Percentiles rank a stretch among this genome's conserved stretches.
These are phyloP conservation scores for Ectemnius continuus DNA, from an alignment of 2,888 invertebrate species.

Conservation along the genomic window DNA sequence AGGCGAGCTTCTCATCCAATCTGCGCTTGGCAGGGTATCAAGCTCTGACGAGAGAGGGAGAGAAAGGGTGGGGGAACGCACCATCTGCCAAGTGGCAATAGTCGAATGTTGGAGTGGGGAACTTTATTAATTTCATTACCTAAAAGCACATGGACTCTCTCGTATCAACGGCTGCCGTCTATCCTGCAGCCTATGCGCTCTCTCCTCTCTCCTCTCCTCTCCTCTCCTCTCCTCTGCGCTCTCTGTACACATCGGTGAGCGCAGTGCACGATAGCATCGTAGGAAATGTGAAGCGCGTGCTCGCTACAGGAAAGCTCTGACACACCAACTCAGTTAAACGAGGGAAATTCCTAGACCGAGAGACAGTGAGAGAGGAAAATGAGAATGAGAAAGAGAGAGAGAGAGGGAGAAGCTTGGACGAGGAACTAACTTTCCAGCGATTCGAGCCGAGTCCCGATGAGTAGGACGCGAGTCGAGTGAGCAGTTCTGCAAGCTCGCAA, in stretches of 20 bases:
- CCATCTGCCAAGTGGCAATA: conserved; percentile 27
- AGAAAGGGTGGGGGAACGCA: neutral
- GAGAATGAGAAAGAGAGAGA: neutral
- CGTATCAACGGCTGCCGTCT: conserved; percentile 12
- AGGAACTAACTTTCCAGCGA: conserved; percentile 43
- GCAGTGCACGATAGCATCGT: neutral
- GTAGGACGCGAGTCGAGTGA: neutral
- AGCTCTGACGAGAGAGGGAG: conserved; percentile 13
- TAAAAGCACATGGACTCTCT: conserved; percentile 46
- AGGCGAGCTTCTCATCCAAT: conserved; percentile 36
- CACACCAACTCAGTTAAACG: conserved; percentile 29
- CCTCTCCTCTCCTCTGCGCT: neutral
- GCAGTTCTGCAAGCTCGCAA: conserved; percentile 16
- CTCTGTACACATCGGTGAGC: neutral
- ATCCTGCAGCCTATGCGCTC: neutral
- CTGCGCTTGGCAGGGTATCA: conserved; percentile 50
- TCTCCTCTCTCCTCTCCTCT: neutral
- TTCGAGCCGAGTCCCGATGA: conserved; percentile 20
- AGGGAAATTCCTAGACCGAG: conserved; percentile 28
- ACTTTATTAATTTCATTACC: conserved; percentile 56
- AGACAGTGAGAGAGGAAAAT: no score
- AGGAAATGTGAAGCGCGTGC: neutral
- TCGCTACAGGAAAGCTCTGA: neutral
- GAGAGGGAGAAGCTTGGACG: neutral
- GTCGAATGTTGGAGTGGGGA: conserved; percentile 15